Base-by-base conservation (phyloP, 1,140 invertebrate genomes). In the Phymastichus coffea region DNA sequence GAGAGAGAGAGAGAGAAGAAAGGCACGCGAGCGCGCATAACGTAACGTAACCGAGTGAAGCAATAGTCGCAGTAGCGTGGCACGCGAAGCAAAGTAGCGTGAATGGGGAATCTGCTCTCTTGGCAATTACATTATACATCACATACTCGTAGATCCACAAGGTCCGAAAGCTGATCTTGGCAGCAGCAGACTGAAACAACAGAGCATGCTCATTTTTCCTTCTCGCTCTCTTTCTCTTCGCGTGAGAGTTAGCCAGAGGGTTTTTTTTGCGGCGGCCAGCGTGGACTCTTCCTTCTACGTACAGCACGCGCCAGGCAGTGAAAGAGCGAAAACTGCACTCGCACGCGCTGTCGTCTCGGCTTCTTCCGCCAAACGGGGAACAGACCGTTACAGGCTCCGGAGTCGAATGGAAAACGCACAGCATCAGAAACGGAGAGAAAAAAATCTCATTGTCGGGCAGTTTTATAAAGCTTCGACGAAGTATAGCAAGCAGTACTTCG, bases 391-490 rank as follows among this genome's bases (percentile, higher is more conserved):
- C 17, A 22, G 20, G 41, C 22, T 10, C 8, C 41, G 22, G 41
- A 22, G 17, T 14, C 9, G 40, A 55, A 54, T 44, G 44, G 40
- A 26, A 30, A 15, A 10, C 14, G 30, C 35, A 3, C 35, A 26
- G 8, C 6, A n/a, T 17, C 25, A 55, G 40, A 41, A 55, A 55
- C 25, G 52, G n/a, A 55, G 26, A 55, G 15, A 30, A 41, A 43
- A 53, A 53, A 51, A 44, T 53, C 20, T 53, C 19, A 46, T 46
- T 49, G 48, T 60, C 49, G 57, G n/a, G n/a, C n/a, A n/a, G n/a
- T n/a, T 38, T 60, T 52, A 28, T 59, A 59, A 30, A 59, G 57
- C 57, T 59, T 60, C 57, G 28, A n/a, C n/a, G n/a, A n/a, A n/a
- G n/a, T n/a, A n/a, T n/a, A n/a, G n/a, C n/a, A n/a, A n/a, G n/a